A percentile compares a stretch with the other conserved stretches of the same genome.
These are phyloP conservation scores for Chesias legatella DNA, from an alignment of 2,888 invertebrate genomes.

Conservation along the genomic window DNA sequence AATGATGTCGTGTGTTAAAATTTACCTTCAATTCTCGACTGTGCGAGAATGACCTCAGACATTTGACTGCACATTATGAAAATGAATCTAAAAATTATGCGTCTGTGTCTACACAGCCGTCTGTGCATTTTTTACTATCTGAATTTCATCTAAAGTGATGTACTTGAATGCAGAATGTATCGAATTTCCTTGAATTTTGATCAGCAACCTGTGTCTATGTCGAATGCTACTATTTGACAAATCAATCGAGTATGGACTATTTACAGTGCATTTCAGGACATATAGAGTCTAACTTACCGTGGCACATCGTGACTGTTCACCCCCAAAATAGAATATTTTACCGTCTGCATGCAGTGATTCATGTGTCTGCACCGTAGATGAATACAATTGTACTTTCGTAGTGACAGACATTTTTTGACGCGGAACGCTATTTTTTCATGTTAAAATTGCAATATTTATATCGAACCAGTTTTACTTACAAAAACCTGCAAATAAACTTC, in stretches of 20 bases:
- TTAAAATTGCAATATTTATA: slow-evolving; percentile 36
- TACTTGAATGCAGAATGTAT: slow-evolving; percentile 74
- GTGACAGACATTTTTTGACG: slow-evolving; percentile 44
- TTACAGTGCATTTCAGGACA: slow-evolving; percentile 1
- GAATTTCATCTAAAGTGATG: slow-evolving; percentile 65
- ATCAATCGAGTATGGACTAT: slow-evolving; percentile 37
- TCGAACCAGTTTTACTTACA: slow-evolving; percentile 22
- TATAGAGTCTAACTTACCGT: slow-evolving; percentile 39
- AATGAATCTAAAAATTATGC: slow-evolving; percentile 78
- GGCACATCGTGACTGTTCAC: slow-evolving; percentile 43
- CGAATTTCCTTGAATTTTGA: slow-evolving; percentile 79
- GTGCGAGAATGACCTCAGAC: slow-evolving; percentile 62
- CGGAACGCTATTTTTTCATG: slow-evolving; percentile 44
- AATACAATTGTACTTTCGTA: slow-evolving; percentile 60
- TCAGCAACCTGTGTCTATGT: slow-evolving; percentile 57
- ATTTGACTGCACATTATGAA: slow-evolving; percentile 72
- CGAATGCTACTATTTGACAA: slow-evolving; percentile 37
- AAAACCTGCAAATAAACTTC: slow-evolving; percentile 19
- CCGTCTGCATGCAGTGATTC: slow-evolving; percentile 68
- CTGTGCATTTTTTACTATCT: slow-evolving; percentile 76
- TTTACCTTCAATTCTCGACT: slow-evolving; percentile 12
- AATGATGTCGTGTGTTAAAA: slow-evolving; percentile 2
- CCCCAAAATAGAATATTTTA: slow-evolving; percentile 61
- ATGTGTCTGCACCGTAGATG: slow-evolving; percentile 74
- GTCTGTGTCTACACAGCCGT: slow-evolving; percentile 53